These are phyloP conservation scores for Caenorhabditis remanei DNA, from an alignment of 1,140 invertebrate species.

Conservation along the genomic window DNA sequence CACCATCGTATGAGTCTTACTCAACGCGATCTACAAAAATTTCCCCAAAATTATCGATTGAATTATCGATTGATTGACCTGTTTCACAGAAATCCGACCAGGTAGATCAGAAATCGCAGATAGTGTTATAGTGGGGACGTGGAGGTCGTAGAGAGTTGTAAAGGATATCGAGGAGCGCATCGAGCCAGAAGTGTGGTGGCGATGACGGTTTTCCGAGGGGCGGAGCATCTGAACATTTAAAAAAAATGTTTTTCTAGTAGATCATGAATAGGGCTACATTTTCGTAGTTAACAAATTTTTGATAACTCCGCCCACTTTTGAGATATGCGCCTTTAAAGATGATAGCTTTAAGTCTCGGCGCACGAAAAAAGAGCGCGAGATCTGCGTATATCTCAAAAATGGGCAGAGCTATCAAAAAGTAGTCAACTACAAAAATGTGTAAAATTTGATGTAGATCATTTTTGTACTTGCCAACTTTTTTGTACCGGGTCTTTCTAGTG, in stretches of 20 bases:
- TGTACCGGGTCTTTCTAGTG: no score
- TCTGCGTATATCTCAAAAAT: no score
- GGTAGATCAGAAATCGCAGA: conserved; percentile 78
- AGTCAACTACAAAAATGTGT: no score
- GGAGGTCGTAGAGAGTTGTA: conserved; percentile 79
- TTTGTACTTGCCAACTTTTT: no score
- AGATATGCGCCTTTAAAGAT: no score
- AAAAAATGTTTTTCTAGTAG: background rate
- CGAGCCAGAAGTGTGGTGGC: background rate
- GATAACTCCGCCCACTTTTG: background rate
- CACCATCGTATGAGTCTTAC: conserved; percentile 83
- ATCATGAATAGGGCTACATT: no score
- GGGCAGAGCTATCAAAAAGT: no score
- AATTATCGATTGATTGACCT: conserved; percentile 75
- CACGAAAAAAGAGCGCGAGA: no score
- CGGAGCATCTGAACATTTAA: conserved; percentile 53
- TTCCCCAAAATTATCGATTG: background rate
- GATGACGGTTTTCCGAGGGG: conserved; percentile 47
- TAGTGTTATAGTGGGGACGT: conserved; percentile 77
- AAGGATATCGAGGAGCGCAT: conserved; percentile 39
- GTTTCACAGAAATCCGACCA: conserved; percentile 79
- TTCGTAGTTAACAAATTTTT: background rate
- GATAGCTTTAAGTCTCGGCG: no score
- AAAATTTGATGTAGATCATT: no score
- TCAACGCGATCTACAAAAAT: conserved; percentile 81